Conservation (phyloP, 2,113 vertebrate genomes). For the Morone saxatilis region DNA sequence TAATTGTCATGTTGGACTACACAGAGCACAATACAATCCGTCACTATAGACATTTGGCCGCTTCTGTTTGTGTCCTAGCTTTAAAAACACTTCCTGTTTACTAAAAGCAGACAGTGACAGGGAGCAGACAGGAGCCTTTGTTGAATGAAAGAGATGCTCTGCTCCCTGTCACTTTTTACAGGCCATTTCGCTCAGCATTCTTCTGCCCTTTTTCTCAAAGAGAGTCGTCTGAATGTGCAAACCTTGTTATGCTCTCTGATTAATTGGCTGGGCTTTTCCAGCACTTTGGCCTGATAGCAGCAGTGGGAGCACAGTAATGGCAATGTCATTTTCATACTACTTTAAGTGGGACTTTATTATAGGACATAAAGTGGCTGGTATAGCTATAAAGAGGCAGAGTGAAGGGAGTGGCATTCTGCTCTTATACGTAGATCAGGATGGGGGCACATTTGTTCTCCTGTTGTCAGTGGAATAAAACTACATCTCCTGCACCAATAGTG, state of each 20-base stretch:
- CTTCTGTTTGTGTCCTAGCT: not conserved
- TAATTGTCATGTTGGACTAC: conserved; percentile 13
- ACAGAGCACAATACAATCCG: conserved; percentile 8
- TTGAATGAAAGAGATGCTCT: conserved; percentile 14
- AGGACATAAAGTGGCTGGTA: conserved; percentile 68
- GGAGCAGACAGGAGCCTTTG: conserved; percentile 11
- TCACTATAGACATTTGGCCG: not conserved
- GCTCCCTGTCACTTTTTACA: conserved; percentile 25
- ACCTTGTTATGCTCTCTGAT: conserved; percentile 69
- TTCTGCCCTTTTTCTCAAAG: conserved; percentile 29
- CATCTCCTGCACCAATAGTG: conserved; percentile 10
- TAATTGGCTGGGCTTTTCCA: conserved; percentile 72
- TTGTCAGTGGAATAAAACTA: conserved; percentile 18
- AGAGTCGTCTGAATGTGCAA: conserved; percentile 54
- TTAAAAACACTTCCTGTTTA: conserved; percentile 41
- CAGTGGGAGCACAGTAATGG: conserved; percentile 70
- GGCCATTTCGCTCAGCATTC: conserved; percentile 27
- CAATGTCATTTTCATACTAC: conserved; percentile 74
- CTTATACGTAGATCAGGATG: conserved; percentile 22
- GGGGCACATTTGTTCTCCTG: conserved; percentile 21
- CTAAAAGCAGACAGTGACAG: conserved; percentile 25
- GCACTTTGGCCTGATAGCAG: conserved; percentile 71
- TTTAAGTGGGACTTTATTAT: conserved; percentile 77
- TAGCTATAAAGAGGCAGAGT: conserved; percentile 54
- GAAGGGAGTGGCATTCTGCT: conserved; percentile 52